These are phyloP conservation scores for Electrona antarctica DNA, from an alignment of 2,113 vertebrate genomes.

Conservation along the genomic window DNA sequence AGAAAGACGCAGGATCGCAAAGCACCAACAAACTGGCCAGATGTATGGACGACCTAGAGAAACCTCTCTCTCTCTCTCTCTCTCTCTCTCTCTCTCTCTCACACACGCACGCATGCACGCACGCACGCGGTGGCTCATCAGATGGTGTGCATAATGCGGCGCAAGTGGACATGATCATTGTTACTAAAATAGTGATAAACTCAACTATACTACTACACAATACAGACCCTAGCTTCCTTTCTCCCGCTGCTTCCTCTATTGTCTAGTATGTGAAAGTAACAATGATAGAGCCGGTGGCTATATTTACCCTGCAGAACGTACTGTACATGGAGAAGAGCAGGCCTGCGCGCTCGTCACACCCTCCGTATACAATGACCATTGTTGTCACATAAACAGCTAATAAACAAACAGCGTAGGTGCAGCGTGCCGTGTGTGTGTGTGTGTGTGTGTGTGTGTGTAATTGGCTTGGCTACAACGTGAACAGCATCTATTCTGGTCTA, in stretches of 20 bases:
- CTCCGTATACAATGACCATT: constrained; percentile 64
- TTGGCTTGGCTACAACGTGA: neutral
- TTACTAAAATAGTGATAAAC: constrained; percentile 46
- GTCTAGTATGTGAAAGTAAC: constrained; percentile 35
- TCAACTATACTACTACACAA: constrained; percentile 27
- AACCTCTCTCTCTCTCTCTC: too few species aligned
- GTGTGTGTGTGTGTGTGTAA: constrained; percentile 5
- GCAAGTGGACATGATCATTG: constrained; percentile 16
- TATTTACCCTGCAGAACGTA: constrained; percentile 50
- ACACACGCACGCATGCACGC: constrained; percentile 19
- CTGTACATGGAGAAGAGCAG: constrained; percentile 38
- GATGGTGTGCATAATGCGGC: too few species aligned
- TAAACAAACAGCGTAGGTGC: constrained; percentile 46
- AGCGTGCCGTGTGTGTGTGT: neutral
- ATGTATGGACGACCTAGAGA: too few species aligned
- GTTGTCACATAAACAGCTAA: constrained; percentile 66
- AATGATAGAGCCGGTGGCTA: constrained; percentile 33
- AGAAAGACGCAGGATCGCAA: too few species aligned
- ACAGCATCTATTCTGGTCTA: constrained; percentile 30
- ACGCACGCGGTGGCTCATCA: constrained; percentile 27
- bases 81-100: too few species aligned
- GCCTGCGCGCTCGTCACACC: constrained; percentile 36
- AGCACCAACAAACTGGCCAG: too few species aligned
- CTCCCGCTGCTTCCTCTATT: constrained; percentile 21
- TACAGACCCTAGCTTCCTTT: constrained; percentile 14